Base-by-base conservation (phyloP, 2,888 invertebrate genomes). In the Pogonocherus hispidulus region DNA sequence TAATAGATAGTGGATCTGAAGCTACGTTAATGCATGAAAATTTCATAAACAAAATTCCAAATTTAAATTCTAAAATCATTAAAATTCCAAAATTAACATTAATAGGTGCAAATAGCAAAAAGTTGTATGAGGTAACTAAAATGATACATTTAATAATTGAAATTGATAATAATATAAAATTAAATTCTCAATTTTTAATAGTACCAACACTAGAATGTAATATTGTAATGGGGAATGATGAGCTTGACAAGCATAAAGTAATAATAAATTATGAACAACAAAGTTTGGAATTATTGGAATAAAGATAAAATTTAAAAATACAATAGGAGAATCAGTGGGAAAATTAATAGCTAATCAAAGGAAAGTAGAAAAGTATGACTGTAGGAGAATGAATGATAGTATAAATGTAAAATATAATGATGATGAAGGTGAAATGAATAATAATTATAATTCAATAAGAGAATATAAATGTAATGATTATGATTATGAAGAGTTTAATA, bases 101-200 rank as follows among this genome's bases (percentile, higher is more conserved):
- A 6, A 56, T 56, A 20, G 56, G 56, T 11, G 56, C 56, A 20
- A 56, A 56, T 37, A 56, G 18, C 4, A 56, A 37, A 37, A 56
- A 56, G 16, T 41, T 56, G 11, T 37, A 19, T 56, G 37, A 35
- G 6, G 16, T 5, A 8, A 56, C 16, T 19, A 56, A 37, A 19
- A 18, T 18, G 6, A 3, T 46, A 46, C 4, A 46, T 46, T 16
- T 18, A 46, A 18, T 8, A 16, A 16, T 46, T 2, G 14, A 14
- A 18, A 16, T 19, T 2, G n/a, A n/a, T n/a, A 46, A 16, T 46
- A 46, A 46, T 18, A 8, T 16, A 16, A 11, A 46, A 46, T 8
- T 46, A 16, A 46, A 18, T 19, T 4, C 14, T 3, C 16, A 46
- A 46, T 16, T 46, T 4, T 14, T 46, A 19, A 18, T 46, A 16